These are phyloP conservation scores for Zeus faber DNA, from an alignment of 2,113 vertebrate genomes.

Conservation along the genomic window DNA sequence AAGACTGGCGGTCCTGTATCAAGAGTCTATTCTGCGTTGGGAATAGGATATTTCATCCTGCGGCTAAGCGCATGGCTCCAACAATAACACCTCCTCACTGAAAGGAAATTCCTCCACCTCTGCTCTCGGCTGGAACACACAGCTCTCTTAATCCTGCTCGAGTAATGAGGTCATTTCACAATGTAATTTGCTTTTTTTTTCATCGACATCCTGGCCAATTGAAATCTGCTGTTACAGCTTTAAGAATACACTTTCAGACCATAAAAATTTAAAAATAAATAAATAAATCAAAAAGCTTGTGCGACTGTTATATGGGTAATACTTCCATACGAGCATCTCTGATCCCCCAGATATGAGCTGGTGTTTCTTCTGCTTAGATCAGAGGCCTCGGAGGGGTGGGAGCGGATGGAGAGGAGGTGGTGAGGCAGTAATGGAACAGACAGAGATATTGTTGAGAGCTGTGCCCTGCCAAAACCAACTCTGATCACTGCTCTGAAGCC, in stretches of 20 bases:
- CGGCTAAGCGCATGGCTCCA: conserved; percentile 72
- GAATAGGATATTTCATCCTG: conserved; percentile 67
- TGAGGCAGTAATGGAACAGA: conserved; percentile 38
- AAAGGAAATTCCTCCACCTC: conserved; percentile 79
- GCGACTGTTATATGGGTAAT: conserved; percentile 3
- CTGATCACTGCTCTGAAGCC: conserved; percentile 52
- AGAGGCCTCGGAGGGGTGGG: conserved; percentile 11
- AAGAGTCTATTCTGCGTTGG: conserved; percentile 64
- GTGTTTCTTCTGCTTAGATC: conserved; percentile 26
- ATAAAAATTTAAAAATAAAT: conserved; percentile 1
- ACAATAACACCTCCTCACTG: conserved; percentile 83
- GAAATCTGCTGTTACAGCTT: conserved; percentile 59
- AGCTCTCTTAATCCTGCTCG: conserved; percentile 72
- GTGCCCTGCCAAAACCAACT: conserved; percentile 48
- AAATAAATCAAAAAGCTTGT: not conserved
- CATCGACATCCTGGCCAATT: conserved; percentile 55
- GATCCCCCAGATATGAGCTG: conserved; percentile 3
- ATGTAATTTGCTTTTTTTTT: conserved; percentile 67
- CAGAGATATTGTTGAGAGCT: conserved; percentile 42
- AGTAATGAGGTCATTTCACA: conserved; percentile 79
- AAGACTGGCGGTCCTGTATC: conserved; percentile 57
- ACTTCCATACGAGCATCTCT: conserved; percentile 21
- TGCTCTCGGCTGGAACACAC: conserved; percentile 70
- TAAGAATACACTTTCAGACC: conserved; percentile 33
- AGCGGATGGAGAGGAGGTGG: conserved; percentile 26